phyloP scores from a whole-genome alignment of 2,888 invertebrate species.

The Tryphoninae sp. region DNA sequence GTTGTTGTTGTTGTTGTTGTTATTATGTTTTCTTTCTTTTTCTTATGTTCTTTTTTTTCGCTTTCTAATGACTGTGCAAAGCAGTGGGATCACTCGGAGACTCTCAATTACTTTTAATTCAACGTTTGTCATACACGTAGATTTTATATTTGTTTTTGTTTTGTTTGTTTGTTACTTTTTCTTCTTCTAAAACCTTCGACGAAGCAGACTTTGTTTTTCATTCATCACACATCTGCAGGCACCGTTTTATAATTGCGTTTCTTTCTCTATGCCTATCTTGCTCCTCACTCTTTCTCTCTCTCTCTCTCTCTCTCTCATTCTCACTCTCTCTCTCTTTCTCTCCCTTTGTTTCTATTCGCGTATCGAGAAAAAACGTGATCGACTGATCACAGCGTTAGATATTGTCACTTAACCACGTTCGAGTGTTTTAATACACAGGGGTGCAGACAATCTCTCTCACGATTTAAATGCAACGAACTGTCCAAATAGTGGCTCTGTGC shows the following conservation, averaged over 20 bases:
- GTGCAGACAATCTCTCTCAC: slow-evolving; percentile 60
- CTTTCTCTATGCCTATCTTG: no score
- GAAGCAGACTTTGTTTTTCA: slow-evolving; percentile 44
- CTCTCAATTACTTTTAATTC: slow-evolving; percentile 26
- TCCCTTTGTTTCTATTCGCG: slow-evolving; percentile 43
- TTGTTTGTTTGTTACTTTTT: slow-evolving; percentile 13
- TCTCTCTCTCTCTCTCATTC: slow-evolving; percentile 29
- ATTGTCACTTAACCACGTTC: slow-evolving; percentile 74
- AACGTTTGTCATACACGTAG: background rate
- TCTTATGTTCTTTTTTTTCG: no score
- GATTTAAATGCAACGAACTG: slow-evolving; percentile 63
- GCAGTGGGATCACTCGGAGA: slow-evolving; percentile 23
- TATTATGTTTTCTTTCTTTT: no score
- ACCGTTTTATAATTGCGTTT: slow-evolving; percentile 47
- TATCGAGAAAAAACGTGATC: slow-evolving; percentile 61
- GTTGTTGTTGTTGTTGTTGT: no score
- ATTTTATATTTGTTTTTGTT: slow-evolving; percentile 12
- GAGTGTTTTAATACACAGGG: slow-evolving; percentile 67
- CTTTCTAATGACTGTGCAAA: background rate
- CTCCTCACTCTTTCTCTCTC: slow-evolving; percentile 44
- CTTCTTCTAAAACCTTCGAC: slow-evolving; percentile 46
- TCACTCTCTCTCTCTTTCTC: slow-evolving; percentile 49
- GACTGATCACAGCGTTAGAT: slow-evolving; percentile 74
- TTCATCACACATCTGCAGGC: slow-evolving; percentile 58
- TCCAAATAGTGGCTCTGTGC: slow-evolving; percentile 64